A percentile compares a stretch with the other conserved stretches of the same genome.
phyloP scores from a whole-genome alignment of 1,140 invertebrate species.

The Brachionus manjavacas region DNA sequence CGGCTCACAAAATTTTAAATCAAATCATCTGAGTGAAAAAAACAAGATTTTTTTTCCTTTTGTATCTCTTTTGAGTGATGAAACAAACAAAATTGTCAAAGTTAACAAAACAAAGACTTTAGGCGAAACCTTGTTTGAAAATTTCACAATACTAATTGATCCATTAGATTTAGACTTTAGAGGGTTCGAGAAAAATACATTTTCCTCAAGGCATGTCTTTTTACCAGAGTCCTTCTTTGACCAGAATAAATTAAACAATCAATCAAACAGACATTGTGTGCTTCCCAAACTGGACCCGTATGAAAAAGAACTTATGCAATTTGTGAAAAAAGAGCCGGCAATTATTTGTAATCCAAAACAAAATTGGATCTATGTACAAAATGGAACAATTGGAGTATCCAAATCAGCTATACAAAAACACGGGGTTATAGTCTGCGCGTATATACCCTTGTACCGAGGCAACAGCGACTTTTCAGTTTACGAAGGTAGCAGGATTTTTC shows the following conservation, averaged over 20 bases:
- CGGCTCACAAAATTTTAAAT: background rate
- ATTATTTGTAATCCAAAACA: conserved; percentile 31
- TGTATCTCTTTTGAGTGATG: background rate
- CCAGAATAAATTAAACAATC: no score
- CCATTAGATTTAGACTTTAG: background rate
- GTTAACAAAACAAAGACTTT: no score
- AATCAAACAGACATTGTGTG: background rate
- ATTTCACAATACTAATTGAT: background rate
- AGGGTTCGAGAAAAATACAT: background rate
- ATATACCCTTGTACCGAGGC: conserved; percentile 17
- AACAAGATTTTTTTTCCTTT: background rate
- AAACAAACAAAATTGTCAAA: background rate
- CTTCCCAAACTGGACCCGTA: conserved; percentile 19
- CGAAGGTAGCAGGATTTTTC: conserved; percentile 29
- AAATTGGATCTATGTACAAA: conserved; percentile 41
- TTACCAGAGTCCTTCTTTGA: background rate
- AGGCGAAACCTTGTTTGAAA: background rate
- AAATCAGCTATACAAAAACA: conserved; percentile 1
- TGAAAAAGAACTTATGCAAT: conserved; percentile 24
- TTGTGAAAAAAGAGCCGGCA: conserved; percentile 8
- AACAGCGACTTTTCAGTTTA: background rate
- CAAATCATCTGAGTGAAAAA: background rate
- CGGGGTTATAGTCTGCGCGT: conserved; percentile 17
- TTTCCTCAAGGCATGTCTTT: background rate
- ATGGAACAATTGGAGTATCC: conserved; percentile 28